Evolutionary conservation across 2,888 invertebrate genomes (phyloP).

Genomic region (Drepana falcataria): DNA sequence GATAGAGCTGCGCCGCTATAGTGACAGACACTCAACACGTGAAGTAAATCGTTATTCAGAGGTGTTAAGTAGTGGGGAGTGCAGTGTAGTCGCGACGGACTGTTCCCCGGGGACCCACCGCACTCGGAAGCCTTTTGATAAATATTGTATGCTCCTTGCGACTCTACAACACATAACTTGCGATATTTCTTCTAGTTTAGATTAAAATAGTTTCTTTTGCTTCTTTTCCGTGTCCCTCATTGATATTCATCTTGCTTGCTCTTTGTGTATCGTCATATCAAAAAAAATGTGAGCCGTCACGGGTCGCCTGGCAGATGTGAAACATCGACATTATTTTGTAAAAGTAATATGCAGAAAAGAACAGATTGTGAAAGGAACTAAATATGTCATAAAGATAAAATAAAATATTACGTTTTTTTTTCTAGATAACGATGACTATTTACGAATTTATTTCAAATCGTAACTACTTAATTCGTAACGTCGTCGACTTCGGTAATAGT

Average conservation of each 20-base stretch:
- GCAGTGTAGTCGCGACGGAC: conserved; percentile 31
- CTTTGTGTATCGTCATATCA: conserved; percentile 28
- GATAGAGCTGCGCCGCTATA: conserved; percentile 3
- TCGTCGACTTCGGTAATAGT: no score
- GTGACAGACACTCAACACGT: conserved; percentile 25
- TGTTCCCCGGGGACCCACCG: conserved; percentile 46
- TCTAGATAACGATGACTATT: no score
- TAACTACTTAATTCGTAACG: no score
- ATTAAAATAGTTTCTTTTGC: conserved; percentile 51
- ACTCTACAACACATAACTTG: conserved; percentile 53
- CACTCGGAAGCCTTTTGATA: conserved; percentile 71
- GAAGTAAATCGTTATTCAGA: conserved; percentile 45
- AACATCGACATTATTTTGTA: no score
- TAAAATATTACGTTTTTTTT: no score
- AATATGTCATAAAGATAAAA: no score
- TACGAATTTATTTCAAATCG: no score
- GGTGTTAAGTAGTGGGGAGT: conserved; percentile 59
- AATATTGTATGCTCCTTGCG: conserved; percentile 71
- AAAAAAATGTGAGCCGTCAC: no score
- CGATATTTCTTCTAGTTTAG: conserved; percentile 51
- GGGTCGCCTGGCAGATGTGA: no score
- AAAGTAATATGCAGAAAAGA: no score
- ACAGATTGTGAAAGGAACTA: no score
- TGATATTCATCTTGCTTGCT: conserved; percentile 45
- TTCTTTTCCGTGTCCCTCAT: conserved; percentile 40